A percentile compares a stretch with the other conserved stretches of the same genome.
Conservation (phyloP, 2,888 invertebrate species). For the Rhamnusium bicolor region DNA sequence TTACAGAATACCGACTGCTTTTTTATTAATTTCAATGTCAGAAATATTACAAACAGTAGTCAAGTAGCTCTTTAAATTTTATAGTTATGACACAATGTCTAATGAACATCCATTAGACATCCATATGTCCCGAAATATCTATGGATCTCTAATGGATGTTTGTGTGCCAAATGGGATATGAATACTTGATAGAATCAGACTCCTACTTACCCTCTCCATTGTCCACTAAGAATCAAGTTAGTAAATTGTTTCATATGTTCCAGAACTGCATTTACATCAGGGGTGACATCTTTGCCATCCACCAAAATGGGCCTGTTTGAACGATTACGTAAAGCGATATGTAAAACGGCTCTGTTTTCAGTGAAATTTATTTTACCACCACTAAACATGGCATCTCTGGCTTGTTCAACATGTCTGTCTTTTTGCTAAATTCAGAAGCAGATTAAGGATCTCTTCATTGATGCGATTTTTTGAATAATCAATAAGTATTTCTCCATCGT, state of each 20-base stretch:
- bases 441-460: conserved; percentile 81
- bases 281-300: conserved; percentile 92
- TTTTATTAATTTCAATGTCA: too few species aligned
- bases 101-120: too few species aligned
- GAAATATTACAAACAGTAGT: too few species aligned
- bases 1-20: too few species aligned
- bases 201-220: conserved; percentile 77
- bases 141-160: too few species aligned
- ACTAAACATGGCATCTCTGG: conserved; percentile 91
- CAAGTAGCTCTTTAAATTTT: too few species aligned
- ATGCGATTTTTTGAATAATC: conserved; percentile 98
- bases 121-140: too few species aligned
- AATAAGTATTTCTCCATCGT: conserved; percentile 91
- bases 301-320: conserved; percentile 85
- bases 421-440: conserved; percentile 88
- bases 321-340: conserved; percentile 93
- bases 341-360: conserved; percentile 95
- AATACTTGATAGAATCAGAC: not conserved
- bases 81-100: too few species aligned
- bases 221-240: conserved; percentile 80
- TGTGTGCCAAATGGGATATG: too few species aligned
- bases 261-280: conserved; percentile 92
- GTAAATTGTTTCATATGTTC: conserved; percentile 96
- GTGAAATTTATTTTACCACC: conserved; percentile 99
- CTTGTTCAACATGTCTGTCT: conserved; percentile 86